Conservation (phyloP, 2,113 vertebrate species). For the Galeopterus variegatus region DNA sequence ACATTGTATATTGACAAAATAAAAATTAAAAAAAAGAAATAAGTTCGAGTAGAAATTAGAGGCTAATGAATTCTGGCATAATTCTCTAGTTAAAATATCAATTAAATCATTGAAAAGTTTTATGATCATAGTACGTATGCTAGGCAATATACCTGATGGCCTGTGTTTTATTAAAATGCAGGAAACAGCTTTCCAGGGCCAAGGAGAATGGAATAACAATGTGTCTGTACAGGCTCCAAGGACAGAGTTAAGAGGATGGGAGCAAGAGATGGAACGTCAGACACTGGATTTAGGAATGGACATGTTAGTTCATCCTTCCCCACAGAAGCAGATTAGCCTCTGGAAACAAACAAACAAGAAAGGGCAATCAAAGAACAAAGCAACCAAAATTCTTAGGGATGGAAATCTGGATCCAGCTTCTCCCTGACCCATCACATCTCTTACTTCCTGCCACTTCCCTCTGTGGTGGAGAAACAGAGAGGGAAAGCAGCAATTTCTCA, state of each 20-base stretch:
- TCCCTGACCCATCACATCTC: neutral
- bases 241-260: neutral
- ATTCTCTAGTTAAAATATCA: conserved; percentile 17
- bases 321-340: neutral
- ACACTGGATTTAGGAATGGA: neutral
- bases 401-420: neutral
- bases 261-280: neutral
- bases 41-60: neutral
- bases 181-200: neutral
- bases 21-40: no score
- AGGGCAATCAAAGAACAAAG: neutral
- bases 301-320: neutral
- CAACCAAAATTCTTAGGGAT: neutral
- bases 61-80: neutral
- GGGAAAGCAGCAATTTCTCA: neutral
- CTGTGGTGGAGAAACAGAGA: neutral
- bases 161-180: conserved; percentile 1
- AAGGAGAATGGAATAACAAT: neutral
- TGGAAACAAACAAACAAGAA: neutral
- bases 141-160: neutral
- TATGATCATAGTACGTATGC: neutral
- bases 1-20: no score
- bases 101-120: neutral
- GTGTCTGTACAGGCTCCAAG: neutral
- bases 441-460: neutral